Conservation (phyloP, 1,140 invertebrate species). For the Cotesia chilonis region DNA sequence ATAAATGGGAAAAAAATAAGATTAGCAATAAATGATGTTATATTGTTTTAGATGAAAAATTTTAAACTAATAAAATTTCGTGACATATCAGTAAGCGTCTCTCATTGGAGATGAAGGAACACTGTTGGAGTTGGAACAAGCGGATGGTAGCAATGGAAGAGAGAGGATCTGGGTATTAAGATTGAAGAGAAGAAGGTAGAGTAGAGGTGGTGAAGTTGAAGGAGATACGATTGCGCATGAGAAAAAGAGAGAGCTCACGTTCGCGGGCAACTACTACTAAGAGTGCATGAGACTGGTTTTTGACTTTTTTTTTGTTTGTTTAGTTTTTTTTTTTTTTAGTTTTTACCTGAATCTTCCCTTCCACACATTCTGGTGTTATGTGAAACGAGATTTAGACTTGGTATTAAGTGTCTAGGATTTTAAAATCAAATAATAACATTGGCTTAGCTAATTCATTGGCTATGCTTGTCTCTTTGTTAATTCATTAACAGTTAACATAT, state of each 20-base stretch:
- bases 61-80: constrained; percentile 6
- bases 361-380: no score
- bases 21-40: not conserved
- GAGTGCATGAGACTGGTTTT: constrained; percentile 59
- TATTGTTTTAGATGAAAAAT: not conserved
- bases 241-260: constrained; percentile 46
- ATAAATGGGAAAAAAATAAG: no score
- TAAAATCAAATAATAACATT: not conserved
- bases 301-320: constrained; percentile 58
- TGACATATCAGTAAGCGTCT: constrained; percentile 56
- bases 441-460: constrained; percentile 23
- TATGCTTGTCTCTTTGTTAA: constrained; percentile 23
- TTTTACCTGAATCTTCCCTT: constrained; percentile 41
- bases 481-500: not conserved
- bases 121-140: constrained; percentile 53
- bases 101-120: constrained; percentile 62
- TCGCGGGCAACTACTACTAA: constrained; percentile 46
- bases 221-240: constrained; percentile 32
- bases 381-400: not conserved
- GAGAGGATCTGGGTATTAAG: constrained; percentile 39
- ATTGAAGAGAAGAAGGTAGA: constrained; percentile 15
- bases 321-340: constrained; percentile 41
- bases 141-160: constrained; percentile 44
- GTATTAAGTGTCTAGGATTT: not conserved
- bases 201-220: constrained; percentile 27